Evolutionary conservation across 2,888 invertebrate genomes (phyloP).

Genomic region (Sinelater perroti): DNA sequence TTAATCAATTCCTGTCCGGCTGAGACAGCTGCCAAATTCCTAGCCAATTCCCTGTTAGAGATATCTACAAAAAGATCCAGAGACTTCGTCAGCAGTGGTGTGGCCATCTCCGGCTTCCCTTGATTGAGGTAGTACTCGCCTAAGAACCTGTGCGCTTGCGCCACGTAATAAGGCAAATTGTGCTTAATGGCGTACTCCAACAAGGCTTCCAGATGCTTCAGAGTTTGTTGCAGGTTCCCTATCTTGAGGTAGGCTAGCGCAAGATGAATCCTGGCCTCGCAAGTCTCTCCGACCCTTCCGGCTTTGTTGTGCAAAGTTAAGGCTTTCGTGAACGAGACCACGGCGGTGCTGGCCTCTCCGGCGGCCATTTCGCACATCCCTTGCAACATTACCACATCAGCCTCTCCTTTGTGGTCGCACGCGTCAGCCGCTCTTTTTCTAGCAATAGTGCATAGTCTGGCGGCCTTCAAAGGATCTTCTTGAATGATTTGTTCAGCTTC

Average conservation of each 20-base stretch:
- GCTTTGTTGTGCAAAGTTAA: slow-evolving; percentile 59
- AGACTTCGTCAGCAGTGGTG: slow-evolving; percentile 51
- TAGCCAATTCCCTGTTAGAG: slow-evolving; percentile 50
- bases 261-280: slow-evolving; percentile 64
- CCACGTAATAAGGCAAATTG: slow-evolving; percentile 50
- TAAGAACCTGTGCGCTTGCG: slow-evolving; percentile 53
- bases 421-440: slow-evolving; percentile 66
- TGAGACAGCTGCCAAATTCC: slow-evolving; percentile 54
- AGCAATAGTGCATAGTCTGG: slow-evolving; percentile 63
- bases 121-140: slow-evolving; percentile 56
- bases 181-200: slow-evolving; percentile 47
- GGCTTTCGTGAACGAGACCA: slow-evolving; percentile 63
- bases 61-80: slow-evolving; percentile 50
- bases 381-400: slow-evolving; percentile 65
- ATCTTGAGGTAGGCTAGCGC: slow-evolving; percentile 65
- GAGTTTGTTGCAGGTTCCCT: slow-evolving; percentile 46
- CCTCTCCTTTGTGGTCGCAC: slow-evolving; percentile 60
- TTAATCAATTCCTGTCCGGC: slow-evolving; percentile 52
- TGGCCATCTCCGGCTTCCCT: slow-evolving; percentile 50
- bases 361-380: slow-evolving; percentile 64
- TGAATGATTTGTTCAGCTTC: slow-evolving; percentile 58
- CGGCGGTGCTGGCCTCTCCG: slow-evolving; percentile 63
- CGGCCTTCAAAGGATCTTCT: slow-evolving; percentile 60
- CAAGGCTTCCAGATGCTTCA: slow-evolving; percentile 47
- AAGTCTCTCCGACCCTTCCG: slow-evolving; percentile 61